Evolutionary conservation across 2,888 invertebrate species (phyloP).

Genomic region (Heliconius charithonia): DNA sequence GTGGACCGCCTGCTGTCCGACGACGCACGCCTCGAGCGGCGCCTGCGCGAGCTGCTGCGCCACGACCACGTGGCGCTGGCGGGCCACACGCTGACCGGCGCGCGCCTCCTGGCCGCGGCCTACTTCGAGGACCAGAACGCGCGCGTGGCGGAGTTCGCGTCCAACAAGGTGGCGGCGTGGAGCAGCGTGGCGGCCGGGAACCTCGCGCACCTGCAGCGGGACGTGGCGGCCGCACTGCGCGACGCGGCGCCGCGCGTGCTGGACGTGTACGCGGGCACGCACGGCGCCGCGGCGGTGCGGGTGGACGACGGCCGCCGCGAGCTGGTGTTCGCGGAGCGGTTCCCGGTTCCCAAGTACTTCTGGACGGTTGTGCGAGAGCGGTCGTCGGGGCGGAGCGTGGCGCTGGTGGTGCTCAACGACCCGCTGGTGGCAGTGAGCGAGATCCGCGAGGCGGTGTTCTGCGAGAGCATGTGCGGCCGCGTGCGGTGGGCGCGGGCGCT

Average conservation of each 20-base stretch:
- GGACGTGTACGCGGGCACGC: slow-evolving; percentile 59
- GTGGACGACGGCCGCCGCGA: slow-evolving; percentile 41
- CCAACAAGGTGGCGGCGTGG: slow-evolving; percentile 71
- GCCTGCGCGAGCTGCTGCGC: slow-evolving; percentile 65
- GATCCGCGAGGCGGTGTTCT: slow-evolving; percentile 68
- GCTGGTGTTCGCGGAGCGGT: slow-evolving; percentile 57
- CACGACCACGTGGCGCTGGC: slow-evolving; percentile 65
- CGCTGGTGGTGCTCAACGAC: slow-evolving; percentile 71
- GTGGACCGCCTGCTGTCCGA: slow-evolving; percentile 72
- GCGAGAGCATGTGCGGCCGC: slow-evolving; percentile 69
- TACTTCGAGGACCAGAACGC: slow-evolving; percentile 72
- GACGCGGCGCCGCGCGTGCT: slow-evolving; percentile 49
- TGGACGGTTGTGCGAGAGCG: slow-evolving; percentile 69
- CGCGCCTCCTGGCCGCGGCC: slow-evolving; percentile 60
- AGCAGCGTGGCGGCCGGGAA: slow-evolving; percentile 69
- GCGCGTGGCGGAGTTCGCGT: slow-evolving; percentile 69
- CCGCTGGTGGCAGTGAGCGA: slow-evolving; percentile 77
- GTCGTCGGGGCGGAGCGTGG: slow-evolving; percentile 54
- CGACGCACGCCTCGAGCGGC: slow-evolving; percentile 62
- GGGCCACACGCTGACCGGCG: slow-evolving; percentile 61
- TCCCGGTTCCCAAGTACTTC: slow-evolving; percentile 72
- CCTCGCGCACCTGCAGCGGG: slow-evolving; percentile 66
- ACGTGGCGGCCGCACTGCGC: slow-evolving; percentile 58
- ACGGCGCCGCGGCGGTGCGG: slow-evolving; percentile 54
- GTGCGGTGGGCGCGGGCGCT: slow-evolving; percentile 65